Percentiles rank a stretch among this genome's conserved stretches.
phyloP scores from a whole-genome alignment of 2,888 invertebrate species.

The Eristalis intricaria region DNA sequence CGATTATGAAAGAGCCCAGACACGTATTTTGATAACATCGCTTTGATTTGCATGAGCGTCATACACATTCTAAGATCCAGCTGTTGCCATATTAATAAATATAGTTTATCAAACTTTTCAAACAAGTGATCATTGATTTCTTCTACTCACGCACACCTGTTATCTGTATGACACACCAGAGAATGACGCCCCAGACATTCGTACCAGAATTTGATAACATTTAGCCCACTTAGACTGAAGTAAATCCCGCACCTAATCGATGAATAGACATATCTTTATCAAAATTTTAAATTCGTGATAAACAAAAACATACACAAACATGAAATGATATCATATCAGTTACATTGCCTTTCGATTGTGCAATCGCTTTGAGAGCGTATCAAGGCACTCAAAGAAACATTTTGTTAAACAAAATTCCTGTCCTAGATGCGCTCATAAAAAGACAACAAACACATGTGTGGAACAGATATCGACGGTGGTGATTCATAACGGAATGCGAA shows the following conservation, averaged over 20 bases:
- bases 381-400: neutral
- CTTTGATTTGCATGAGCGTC: too few relatives aligned
- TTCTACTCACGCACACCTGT: too few relatives aligned
- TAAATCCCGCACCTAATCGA: neutral
- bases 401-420: neutral
- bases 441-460: neutral
- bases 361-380: neutral
- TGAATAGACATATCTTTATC: neutral
- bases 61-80: too few relatives aligned
- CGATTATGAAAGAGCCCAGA: too few relatives aligned
- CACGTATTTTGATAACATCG: too few relatives aligned
- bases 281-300: neutral
- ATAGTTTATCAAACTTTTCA: too few relatives aligned
- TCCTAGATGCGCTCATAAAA: neutral
- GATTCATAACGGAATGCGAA: neutral
- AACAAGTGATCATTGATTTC: too few relatives aligned
- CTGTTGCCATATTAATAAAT: too few relatives aligned
- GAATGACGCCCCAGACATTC: neutral
- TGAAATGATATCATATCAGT: neutral
- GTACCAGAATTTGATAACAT: neutral
- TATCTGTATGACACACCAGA: neutral
- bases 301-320: neutral
- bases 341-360: neutral
- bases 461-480: neutral
- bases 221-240: neutral